Evolutionary conservation across 2,888 invertebrate species (phyloP).

Genomic region (Auanema sp.): DNA sequence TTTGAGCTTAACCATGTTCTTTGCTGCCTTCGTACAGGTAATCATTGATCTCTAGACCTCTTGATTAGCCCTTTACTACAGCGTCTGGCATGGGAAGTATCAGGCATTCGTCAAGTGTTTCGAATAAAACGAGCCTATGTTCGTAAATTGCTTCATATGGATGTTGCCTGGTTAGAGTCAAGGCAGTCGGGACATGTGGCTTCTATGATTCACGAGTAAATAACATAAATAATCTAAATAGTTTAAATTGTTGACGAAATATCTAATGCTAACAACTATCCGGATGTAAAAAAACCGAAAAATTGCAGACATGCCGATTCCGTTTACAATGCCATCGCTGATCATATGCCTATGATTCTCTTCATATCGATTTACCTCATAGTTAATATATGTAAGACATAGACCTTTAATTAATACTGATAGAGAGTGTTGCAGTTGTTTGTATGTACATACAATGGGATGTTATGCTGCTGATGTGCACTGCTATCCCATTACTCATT

Average conservation of each 20-base stretch:
- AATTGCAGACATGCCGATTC: conserved; percentile 57
- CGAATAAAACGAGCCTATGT: conserved; percentile 60
- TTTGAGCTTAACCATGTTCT: conserved; percentile 55
- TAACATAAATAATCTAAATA: neutral
- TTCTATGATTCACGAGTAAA: conserved; percentile 60
- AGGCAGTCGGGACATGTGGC: conserved; percentile 61
- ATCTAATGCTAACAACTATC: neutral
- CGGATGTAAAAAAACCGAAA: neutral
- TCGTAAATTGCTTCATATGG: conserved; percentile 59
- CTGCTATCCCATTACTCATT: conserved; percentile 53
- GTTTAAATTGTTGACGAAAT: conserved; percentile 5
- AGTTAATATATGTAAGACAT: conserved; percentile 33
- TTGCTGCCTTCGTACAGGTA: conserved; percentile 59
- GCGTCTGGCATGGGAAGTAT: conserved; percentile 59
- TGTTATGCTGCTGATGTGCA: conserved; percentile 58
- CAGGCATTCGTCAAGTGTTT: conserved; percentile 56
- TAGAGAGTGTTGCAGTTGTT: conserved; percentile 14
- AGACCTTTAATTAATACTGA: neutral
- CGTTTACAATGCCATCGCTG: conserved; percentile 62
- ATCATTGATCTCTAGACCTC: conserved; percentile 3
- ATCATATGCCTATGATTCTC: conserved; percentile 61
- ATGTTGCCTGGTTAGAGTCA: conserved; percentile 62
- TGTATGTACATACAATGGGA: conserved; percentile 61
- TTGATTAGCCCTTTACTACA: conserved; percentile 24
- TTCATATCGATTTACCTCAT: conserved; percentile 52